Evolutionary conservation across 2,888 invertebrate species (phyloP).

Genomic region (Pterostichus madidus): DNA sequence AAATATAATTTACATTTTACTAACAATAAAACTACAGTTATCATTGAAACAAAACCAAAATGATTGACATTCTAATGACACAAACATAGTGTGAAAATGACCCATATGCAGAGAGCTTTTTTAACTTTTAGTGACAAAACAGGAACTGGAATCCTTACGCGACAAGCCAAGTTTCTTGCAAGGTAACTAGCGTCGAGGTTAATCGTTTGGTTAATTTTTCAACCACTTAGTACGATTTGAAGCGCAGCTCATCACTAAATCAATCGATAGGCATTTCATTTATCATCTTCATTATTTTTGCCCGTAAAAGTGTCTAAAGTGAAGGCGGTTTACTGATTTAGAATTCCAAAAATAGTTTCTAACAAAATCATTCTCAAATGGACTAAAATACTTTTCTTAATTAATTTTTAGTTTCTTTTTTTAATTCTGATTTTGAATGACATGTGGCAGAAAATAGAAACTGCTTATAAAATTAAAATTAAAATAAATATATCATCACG

Average conservation of each 20-base stretch:
- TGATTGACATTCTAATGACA: background rate
- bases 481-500: too few species aligned
- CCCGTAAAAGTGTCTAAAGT: too few species aligned
- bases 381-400: background rate
- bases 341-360: background rate
- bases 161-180: slow-evolving; percentile 55
- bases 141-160: slow-evolving; percentile 56
- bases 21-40: background rate
- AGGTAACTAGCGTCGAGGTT: slow-evolving; percentile 43
- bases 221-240: slow-evolving; percentile 19
- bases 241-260: slow-evolving; percentile 20
- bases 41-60: background rate
- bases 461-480: too few species aligned
- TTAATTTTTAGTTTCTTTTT: too few species aligned
- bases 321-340: background rate
- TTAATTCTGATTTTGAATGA: too few species aligned
- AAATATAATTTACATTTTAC: too few species aligned
- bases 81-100: too few species aligned
- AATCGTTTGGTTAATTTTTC: slow-evolving; percentile 9
- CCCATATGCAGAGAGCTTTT: background rate
- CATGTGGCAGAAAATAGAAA: too few species aligned
- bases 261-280: background rate
- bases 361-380: background rate
- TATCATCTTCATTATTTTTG: too few species aligned
- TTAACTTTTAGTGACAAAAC: slow-evolving; percentile 60